Conservation (phyloP, 2,113 vertebrate genomes). For the Anolis sagrei region DNA sequence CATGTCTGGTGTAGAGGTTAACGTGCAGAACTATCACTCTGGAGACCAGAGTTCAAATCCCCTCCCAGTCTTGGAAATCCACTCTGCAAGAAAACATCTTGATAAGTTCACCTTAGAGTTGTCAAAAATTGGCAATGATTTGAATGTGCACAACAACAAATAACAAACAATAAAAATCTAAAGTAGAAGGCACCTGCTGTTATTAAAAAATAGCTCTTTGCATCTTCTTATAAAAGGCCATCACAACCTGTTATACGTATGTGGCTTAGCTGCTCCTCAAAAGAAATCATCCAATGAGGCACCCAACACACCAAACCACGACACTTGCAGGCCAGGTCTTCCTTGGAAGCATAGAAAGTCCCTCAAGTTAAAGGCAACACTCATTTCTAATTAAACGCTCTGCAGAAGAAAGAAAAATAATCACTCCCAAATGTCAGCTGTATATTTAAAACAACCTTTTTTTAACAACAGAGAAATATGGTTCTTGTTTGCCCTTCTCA, state of each 20-base stretch:
- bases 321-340: background rate
- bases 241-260: background rate
- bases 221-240: background rate
- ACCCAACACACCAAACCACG: background rate
- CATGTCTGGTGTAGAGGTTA: no score
- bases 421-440: slow-evolving; percentile 54
- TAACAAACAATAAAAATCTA: no score
- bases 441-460: slow-evolving; percentile 36
- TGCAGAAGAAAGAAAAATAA: slow-evolving; percentile 24
- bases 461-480: slow-evolving; percentile 45
- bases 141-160: no score
- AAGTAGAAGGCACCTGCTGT: no score
- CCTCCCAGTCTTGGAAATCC: no score
- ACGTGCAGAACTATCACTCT: no score
- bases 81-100: no score
- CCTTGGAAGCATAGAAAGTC: background rate
- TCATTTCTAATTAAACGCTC: background rate
- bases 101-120: no score
- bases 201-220: no score
- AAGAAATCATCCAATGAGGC: background rate
- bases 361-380: slow-evolving; percentile 24
- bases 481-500: slow-evolving; percentile 35
- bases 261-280: background rate
- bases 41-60: no score
- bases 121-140: no score